phyloP scores from a whole-genome alignment of 2,797 vertebrate species.

The Lagodon rhomboides region DNA sequence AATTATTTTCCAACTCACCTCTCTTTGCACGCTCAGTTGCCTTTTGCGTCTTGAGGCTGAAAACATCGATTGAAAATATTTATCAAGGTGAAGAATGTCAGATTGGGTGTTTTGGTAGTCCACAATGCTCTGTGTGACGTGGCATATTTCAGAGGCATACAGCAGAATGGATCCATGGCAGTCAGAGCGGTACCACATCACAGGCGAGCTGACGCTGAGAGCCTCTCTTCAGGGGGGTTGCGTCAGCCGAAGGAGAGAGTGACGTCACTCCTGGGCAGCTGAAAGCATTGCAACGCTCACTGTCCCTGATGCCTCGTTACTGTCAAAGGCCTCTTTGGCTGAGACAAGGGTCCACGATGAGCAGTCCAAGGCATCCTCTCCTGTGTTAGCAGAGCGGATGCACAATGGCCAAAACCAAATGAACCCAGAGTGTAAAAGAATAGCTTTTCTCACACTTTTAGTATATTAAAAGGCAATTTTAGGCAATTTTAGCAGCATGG shows the following conservation, averaged over 20 bases:
- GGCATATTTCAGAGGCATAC: slow-evolving; percentile 31
- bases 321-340: slow-evolving; percentile 53
- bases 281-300: slow-evolving; percentile 44
- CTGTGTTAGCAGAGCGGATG: slow-evolving; percentile 23
- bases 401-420: slow-evolving; percentile 5
- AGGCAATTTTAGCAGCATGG: neutral
- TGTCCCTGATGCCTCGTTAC: slow-evolving; percentile 51
- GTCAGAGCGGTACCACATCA: slow-evolving; percentile 48
- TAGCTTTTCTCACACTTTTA: neutral
- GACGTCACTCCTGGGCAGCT: slow-evolving; percentile 64
- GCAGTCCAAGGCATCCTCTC: slow-evolving; percentile 27
- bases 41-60: slow-evolving; percentile 13
- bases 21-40: neutral
- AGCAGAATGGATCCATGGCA: slow-evolving; percentile 37
- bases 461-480: neutral
- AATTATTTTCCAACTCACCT: slow-evolving; percentile 18
- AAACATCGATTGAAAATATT: slow-evolving; percentile 29
- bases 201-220: slow-evolving; percentile 52
- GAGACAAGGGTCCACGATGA: slow-evolving; percentile 40
- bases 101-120: slow-evolving; percentile 18
- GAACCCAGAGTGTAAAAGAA: slow-evolving; percentile 1
- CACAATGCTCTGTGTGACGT: slow-evolving; percentile 31
- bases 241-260: slow-evolving; percentile 62
- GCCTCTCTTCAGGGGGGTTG: slow-evolving; percentile 62
- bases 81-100: slow-evolving; percentile 9